Base-by-base conservation (phyloP, 2,113 vertebrate species). In the Sinocyclocheilus anophthalmus region DNA sequence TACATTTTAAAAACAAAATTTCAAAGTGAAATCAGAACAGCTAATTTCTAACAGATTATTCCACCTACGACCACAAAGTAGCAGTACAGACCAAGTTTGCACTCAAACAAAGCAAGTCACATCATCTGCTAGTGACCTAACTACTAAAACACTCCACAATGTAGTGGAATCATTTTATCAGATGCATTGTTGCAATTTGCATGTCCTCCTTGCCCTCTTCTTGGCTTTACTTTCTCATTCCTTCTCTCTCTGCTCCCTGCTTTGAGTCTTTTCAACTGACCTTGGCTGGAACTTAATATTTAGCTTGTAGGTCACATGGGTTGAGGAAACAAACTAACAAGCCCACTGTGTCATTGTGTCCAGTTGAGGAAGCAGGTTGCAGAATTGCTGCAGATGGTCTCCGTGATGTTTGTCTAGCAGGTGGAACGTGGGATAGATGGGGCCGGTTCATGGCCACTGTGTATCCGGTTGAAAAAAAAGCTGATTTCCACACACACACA, bases 281-380 rank as follows among this genome's bases (percentile, higher is more conserved):
- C 82, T 84, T 84, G 82, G 30, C 13, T 59, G 12, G 33, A 55
- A 73, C 14, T 42, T n/a, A n/a, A n/a, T n/a, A n/a, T 84, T 84
- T 73, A 84, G 50, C 82, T n/a, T 72, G 81, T 37, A 72, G 4
- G 30, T 59, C 69, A 73, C 81, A 82, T 37, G 81, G 1, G 48
- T 11, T 5, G 30, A 84, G 82, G 82, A 84, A 57, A 84, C 67
- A 84, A 72, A 75, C 69, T 70, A 70, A 37, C 81, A 82, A 82
- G 53, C 9, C 20, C 63, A 37, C 80, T 30, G 80, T 81, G 24
- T 33, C 22, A 22, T 26, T 53, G n/a, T 69, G 63, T 22, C 18
- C 18, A n/a, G 26, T 24, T 24, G 22, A 84, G 53, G 82, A 84
- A 84, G 33, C 82, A 59, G 82, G 80, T 81, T 81, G 61, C 42